phyloP scores from a whole-genome alignment of 2,797 vertebrate species.

The Gobio occitaniae region DNA sequence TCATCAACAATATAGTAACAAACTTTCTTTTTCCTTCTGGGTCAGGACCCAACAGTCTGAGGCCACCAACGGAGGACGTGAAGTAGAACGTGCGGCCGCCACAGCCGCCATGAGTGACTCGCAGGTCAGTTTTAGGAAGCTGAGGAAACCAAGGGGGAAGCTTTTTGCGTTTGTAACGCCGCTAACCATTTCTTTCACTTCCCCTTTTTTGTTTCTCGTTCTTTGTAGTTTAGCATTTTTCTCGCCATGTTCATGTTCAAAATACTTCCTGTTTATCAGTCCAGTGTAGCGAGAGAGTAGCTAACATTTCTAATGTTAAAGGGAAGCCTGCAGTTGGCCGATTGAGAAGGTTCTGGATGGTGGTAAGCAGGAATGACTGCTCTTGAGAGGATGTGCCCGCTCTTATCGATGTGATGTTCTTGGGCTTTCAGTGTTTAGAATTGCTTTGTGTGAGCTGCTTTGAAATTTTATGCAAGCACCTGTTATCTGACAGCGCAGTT shows the following conservation, averaged over 20 bases:
- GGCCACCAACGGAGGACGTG: constrained; percentile 20
- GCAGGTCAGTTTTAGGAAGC: constrained; percentile 57
- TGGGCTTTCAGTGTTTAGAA: constrained; percentile 29
- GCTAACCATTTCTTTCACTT: constrained; percentile 33
- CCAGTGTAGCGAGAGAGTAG: neutral
- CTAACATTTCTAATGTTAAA: neutral
- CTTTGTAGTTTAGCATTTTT: constrained; percentile 13
- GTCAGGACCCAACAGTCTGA: neutral
- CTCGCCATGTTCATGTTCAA: neutral
- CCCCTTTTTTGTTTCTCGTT: constrained; percentile 25
- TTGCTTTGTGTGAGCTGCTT: constrained; percentile 8
- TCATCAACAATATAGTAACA: neutral
- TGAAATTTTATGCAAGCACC: constrained; percentile 17
- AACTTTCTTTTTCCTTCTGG: neutral
- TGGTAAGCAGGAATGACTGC: constrained; percentile 12
- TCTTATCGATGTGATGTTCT: neutral
- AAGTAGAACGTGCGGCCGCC: constrained; percentile 5
- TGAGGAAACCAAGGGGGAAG: neutral
- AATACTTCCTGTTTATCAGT: neutral
- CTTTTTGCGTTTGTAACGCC: neutral
- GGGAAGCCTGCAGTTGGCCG: neutral
- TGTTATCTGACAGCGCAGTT: constrained; percentile 7
- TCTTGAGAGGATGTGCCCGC: neutral
- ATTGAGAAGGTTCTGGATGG: neutral
- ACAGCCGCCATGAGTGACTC: constrained; percentile 36